These are phyloP conservation scores for Xanthostigma xanthostigma DNA, from an alignment of 2,888 invertebrate genomes.

Conservation along the genomic window DNA sequence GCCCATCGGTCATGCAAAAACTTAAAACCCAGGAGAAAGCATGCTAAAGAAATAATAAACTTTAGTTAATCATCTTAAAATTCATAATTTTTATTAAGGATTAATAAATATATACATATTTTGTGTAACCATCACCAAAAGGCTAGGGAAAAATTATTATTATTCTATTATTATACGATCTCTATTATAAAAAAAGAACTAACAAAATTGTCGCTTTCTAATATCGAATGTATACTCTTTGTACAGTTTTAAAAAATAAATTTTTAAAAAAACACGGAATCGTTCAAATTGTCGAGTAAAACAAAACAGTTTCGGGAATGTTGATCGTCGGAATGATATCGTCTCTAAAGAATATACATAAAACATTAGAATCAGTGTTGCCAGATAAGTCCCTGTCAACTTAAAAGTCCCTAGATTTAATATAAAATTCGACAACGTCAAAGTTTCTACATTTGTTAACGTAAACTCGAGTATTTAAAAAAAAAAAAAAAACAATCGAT, in stretches of 20 bases:
- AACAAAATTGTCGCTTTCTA: too few species aligned
- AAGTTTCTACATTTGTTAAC: too few species aligned
- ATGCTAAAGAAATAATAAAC: constrained; percentile 26
- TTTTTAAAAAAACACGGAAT: background rate
- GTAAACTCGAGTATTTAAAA: too few species aligned
- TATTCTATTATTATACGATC: background rate
- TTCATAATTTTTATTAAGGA: constrained; percentile 28
- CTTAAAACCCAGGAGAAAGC: constrained; percentile 15
- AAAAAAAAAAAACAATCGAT: too few species aligned
- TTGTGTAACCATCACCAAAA: constrained; percentile 25
- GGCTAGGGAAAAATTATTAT: constrained; percentile 5
- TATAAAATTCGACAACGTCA: too few species aligned
- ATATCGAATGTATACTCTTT: background rate
- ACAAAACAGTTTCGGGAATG: background rate
- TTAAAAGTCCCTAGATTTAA: too few species aligned
- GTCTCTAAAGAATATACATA: too few species aligned
- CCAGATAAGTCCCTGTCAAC: too few species aligned
- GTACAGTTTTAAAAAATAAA: background rate
- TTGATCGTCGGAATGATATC: background rate
- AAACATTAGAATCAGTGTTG: too few species aligned
- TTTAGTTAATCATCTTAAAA: constrained; percentile 25
- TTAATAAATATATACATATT: constrained; percentile 23
- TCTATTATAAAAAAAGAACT: too few species aligned
- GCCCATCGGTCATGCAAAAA: too few species aligned
- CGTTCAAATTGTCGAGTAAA: background rate